Conservation (phyloP, 1,140 invertebrate species). For the Laupala kohalensis region DNA sequence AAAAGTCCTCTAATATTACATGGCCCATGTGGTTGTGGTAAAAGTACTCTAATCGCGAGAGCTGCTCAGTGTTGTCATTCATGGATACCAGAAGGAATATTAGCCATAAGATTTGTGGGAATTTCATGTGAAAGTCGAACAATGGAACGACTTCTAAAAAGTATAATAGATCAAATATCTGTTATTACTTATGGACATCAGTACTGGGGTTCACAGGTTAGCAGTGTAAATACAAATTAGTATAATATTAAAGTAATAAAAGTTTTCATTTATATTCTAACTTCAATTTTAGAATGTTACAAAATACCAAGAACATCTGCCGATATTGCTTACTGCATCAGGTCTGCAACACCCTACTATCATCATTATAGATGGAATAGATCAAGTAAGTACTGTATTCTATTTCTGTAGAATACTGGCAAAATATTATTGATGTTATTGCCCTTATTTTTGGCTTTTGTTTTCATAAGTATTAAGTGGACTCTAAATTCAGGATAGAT, state of each 20-base stretch:
- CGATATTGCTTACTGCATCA: conserved; percentile 34
- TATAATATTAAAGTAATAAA: conserved; percentile 1
- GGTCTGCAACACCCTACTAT: conserved; percentile 42
- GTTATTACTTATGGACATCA: conserved; percentile 43
- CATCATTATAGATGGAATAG: conserved; percentile 57
- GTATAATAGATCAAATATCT: conserved; percentile 51
- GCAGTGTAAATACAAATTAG: conserved; percentile 16
- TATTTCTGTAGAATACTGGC: too few species aligned
- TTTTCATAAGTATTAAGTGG: too few species aligned
- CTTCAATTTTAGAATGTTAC: conserved; percentile 29
- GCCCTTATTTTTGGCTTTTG: too few species aligned
- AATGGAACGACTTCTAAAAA: conserved; percentile 46
- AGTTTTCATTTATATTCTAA: not conserved
- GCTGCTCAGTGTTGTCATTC: conserved; percentile 46
- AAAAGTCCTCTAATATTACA: conserved; percentile 52
- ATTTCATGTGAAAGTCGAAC: conserved; percentile 52
- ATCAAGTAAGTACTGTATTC: conserved; percentile 40
- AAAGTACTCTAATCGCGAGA: conserved; percentile 60
- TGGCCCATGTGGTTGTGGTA: conserved; percentile 65
- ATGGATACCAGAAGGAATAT: conserved; percentile 49
- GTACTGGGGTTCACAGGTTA: conserved; percentile 44
- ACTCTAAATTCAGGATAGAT: too few species aligned
- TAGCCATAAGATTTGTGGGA: conserved; percentile 47
- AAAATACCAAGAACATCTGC: conserved; percentile 35
- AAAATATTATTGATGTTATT: too few species aligned